Percentiles rank a stretch among this genome's conserved stretches.
Evolutionary conservation across 2,888 invertebrate species (phyloP).

Genomic region (Girardia tigrina): DNA sequence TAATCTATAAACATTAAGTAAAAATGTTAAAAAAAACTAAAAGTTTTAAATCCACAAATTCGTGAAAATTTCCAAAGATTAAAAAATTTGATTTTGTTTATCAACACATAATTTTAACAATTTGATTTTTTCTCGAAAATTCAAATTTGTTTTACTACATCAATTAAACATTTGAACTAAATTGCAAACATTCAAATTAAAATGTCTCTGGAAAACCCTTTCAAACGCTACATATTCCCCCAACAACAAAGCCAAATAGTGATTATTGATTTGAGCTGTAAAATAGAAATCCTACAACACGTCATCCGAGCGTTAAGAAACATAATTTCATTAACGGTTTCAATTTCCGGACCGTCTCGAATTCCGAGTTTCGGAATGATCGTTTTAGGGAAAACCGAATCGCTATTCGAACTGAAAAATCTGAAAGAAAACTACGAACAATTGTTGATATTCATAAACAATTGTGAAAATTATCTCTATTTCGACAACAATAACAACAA

Average conservation of each 20-base stretch:
- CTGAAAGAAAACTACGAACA: constrained; percentile 29
- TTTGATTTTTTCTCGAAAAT: neutral
- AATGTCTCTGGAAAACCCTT: neutral
- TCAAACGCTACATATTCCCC: neutral
- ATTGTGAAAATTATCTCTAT: neutral
- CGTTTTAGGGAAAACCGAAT: neutral
- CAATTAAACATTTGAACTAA: neutral
- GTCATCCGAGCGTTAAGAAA: constrained; percentile 24
- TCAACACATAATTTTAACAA: no score
- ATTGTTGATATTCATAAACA: constrained; percentile 12
- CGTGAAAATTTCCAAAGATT: no score
- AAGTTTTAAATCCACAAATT: no score
- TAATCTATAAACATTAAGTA: no score
- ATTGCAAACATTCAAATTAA: neutral
- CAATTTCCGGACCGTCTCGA: constrained; percentile 26
- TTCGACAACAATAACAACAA: neutral
- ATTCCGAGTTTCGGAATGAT: constrained; percentile 29
- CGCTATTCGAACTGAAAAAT: constrained; percentile 19
- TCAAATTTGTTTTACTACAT: neutral
- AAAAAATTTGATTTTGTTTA: no score
- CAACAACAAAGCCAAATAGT: neutral
- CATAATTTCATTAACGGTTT: constrained; percentile 24
- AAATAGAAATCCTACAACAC: neutral
- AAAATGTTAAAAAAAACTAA: no score
- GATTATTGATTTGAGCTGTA: neutral